Percentiles rank a stretch among this genome's conserved stretches.
These are phyloP conservation scores for Camptogramma bilineatum DNA, from an alignment of 2,888 invertebrate species.

Conservation along the genomic window DNA sequence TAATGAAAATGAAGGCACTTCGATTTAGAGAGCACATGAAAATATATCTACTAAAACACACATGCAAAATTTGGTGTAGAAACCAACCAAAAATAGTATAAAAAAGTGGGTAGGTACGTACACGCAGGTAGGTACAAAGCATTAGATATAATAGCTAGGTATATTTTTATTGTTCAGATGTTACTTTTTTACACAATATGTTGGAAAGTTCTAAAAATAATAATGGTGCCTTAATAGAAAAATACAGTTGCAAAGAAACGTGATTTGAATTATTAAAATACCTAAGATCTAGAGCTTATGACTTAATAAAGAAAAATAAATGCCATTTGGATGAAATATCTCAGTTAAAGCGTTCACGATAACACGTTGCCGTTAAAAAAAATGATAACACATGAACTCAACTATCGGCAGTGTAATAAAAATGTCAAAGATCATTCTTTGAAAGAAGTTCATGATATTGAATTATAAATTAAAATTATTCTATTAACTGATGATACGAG, in stretches of 20 bases:
- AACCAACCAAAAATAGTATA: not conserved
- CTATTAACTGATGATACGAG: constrained; percentile 52
- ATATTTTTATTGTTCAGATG: not conserved
- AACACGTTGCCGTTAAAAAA: constrained; percentile 60
- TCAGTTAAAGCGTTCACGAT: constrained; percentile 49
- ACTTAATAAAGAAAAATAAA: constrained; percentile 68
- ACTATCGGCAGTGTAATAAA: constrained; percentile 55
- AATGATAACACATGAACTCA: constrained; percentile 61
- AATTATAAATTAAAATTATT: constrained; percentile 58
- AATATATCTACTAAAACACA: constrained; percentile 1
- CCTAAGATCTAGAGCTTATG: constrained; percentile 52
- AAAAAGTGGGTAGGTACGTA: not conserved
- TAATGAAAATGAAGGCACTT: constrained; percentile 45
- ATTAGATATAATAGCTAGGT: not conserved
- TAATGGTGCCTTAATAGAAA: constrained; percentile 32
- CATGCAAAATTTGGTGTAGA: too few species aligned
- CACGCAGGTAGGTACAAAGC: not conserved
- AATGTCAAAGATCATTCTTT: constrained; percentile 57
- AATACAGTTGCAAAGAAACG: constrained; percentile 34
- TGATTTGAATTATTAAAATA: constrained; percentile 39
- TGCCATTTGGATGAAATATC: constrained; percentile 60
- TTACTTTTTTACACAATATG: not conserved
- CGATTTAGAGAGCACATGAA: constrained; percentile 30
- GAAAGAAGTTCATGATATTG: constrained; percentile 60
- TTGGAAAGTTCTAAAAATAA: constrained; percentile 1